Base-by-base conservation (phyloP, 2,888 invertebrate genomes). In the Noctua pronuba region DNA sequence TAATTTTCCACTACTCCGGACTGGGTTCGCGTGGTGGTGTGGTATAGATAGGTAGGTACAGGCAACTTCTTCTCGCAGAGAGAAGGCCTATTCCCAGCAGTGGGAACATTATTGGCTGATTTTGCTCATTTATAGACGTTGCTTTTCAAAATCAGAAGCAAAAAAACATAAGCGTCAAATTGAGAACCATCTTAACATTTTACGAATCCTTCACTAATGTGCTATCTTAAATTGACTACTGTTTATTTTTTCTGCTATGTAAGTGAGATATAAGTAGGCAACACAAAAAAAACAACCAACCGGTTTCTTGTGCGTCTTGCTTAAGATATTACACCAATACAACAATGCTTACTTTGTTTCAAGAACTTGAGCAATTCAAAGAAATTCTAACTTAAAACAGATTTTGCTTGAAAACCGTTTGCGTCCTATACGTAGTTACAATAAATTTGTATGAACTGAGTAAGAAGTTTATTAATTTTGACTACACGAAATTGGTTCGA, bases 261-360 rank as follows among this genome's bases (percentile, higher is more conserved):
- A 31, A 38, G 64, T 52, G 35, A 64, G 11, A 16, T 49, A 44
- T 55, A 21, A 67, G 18, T 11, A 64, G n/a, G 10, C n/a, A 38
- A 1, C 10, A 73, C n/a, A 69, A 69, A 83, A 67, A 69, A 52
- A 66, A 0, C 16, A 28, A 62, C 13, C 16, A 31, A 77, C 68
- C 55, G 65, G 82, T 85, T 77, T 82, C 24, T 52, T 70, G 41
- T 28, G 38, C 18, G 64, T 68, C 58, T 72, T 71, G 58, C 62
- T 24, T 35, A 44, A 77, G 58, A n/a, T 18, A 72, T 67, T 70
- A 76, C 35, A 46, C 41, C 28, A 65, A 69, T 62, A 18, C n/a
- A 62, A 80, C 55, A 64, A 80, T 75, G 21, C 65, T 49, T 44
- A 68, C 46, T 65, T 64, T 49, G 69, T 66, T 31, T 41, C 35